These are phyloP conservation scores for Collichthys lucidus DNA, from an alignment of 2,113 vertebrate species.

Conservation along the genomic window DNA sequence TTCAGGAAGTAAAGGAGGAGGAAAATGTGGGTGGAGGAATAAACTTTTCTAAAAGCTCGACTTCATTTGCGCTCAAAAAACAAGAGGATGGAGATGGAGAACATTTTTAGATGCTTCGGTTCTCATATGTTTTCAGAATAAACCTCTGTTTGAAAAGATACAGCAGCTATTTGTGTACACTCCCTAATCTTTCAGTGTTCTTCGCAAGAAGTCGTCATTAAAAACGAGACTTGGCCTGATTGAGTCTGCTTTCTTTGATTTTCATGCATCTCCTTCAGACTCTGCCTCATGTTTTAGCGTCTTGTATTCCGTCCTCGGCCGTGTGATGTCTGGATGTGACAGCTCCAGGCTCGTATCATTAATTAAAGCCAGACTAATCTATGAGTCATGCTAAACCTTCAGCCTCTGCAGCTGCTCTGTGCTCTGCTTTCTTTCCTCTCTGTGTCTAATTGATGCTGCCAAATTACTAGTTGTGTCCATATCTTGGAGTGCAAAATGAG, in stretches of 20 bases:
- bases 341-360: constrained; percentile 37
- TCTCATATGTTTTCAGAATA: constrained; percentile 4
- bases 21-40: constrained; percentile 40
- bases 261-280: neutral
- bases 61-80: constrained; percentile 21
- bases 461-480: constrained; percentile 65
- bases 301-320: constrained; percentile 2
- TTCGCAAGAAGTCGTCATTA: neutral
- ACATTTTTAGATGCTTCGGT: constrained; percentile 26
- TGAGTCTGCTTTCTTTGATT: neutral
- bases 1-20: constrained; percentile 17
- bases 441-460: constrained; percentile 56
- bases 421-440: constrained; percentile 16
- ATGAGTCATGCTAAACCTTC: constrained; percentile 38
- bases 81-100: constrained; percentile 1
- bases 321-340: constrained; percentile 26
- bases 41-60: constrained; percentile 34
- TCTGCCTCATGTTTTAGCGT: neutral
- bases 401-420: constrained; percentile 43
- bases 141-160: constrained; percentile 5
- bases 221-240: neutral
- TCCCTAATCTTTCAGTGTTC: constrained; percentile 8
- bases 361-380: constrained; percentile 56
- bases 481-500: constrained; percentile 65
- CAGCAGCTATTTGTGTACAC: neutral